Conservation (phyloP, 2,797 vertebrate genomes). For the Salarias fasciatus region DNA sequence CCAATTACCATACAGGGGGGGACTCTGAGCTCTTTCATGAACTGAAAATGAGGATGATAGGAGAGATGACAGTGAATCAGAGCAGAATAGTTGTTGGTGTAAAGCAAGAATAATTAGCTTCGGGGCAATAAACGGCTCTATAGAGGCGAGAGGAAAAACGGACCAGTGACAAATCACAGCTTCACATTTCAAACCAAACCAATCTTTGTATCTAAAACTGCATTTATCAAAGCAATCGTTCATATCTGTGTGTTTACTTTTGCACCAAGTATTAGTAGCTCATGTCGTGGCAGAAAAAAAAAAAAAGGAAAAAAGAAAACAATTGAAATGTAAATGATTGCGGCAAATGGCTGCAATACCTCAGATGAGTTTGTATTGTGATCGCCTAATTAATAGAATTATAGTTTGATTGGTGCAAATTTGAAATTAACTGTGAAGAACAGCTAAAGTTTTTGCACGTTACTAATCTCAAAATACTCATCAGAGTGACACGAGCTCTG, state of each 20-base stretch:
- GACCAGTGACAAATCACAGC: too few relatives aligned
- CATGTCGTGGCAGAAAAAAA: too few relatives aligned
- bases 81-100: neutral
- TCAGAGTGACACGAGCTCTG: conserved; percentile 21
- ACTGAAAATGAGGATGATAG: neutral
- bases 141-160: too few relatives aligned
- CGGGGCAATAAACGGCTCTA: neutral
- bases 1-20: neutral
- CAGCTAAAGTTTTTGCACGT: neutral
- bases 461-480: conserved; percentile 5
- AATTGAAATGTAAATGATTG: too few relatives aligned
- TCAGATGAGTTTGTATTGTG: neutral
- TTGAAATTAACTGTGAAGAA: conserved; percentile 11
- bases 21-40: neutral
- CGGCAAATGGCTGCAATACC: too few relatives aligned
- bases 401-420: neutral
- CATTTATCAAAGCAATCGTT: too few relatives aligned
- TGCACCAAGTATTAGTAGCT: neutral
- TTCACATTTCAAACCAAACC: too few relatives aligned
- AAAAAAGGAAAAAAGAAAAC: too few relatives aligned
- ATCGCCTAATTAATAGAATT: neutral
- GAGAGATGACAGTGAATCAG: neutral
- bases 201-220: too few relatives aligned
- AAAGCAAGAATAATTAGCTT: conserved; percentile 6
- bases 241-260: too few relatives aligned